Conservation (phyloP, 2,797 vertebrate species). For the Varecia variegata region DNA sequence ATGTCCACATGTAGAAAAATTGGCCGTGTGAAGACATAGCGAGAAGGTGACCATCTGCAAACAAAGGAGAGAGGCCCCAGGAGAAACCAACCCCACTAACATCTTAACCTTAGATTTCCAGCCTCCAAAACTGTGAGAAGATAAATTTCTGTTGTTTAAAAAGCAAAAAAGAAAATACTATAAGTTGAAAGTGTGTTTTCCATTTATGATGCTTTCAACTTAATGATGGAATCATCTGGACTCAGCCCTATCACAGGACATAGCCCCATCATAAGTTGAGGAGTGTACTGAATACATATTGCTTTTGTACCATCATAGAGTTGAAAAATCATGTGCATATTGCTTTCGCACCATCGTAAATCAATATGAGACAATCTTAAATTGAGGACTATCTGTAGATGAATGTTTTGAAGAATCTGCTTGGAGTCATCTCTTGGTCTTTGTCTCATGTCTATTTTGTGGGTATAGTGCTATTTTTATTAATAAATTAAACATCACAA, state of each 20-base stretch:
- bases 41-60: not conserved
- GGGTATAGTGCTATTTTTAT: conserved; percentile 4
- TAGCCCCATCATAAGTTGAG: not conserved
- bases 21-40: not conserved
- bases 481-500: conserved; percentile 18
- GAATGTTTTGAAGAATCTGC: conserved; percentile 7
- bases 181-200: not conserved
- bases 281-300: not conserved
- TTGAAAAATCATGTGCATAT: not conserved
- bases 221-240: not conserved
- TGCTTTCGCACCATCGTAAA: not conserved
- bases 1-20: not conserved
- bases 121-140: not conserved
- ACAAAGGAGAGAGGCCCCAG: not conserved
- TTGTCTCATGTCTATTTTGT: conserved; percentile 44
- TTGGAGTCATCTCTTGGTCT: conserved; percentile 25
- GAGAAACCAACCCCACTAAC: not conserved
- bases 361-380: not conserved
- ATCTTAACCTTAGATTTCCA: not conserved
- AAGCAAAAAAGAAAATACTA: not conserved
- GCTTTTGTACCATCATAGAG: not conserved
- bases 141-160: not conserved
- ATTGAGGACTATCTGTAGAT: not conserved
- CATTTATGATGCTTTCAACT: not conserved
- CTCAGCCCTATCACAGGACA: not conserved